Evolutionary conservation across 2,888 invertebrate genomes (phyloP).

Genomic region (Elysia crispata): DNA sequence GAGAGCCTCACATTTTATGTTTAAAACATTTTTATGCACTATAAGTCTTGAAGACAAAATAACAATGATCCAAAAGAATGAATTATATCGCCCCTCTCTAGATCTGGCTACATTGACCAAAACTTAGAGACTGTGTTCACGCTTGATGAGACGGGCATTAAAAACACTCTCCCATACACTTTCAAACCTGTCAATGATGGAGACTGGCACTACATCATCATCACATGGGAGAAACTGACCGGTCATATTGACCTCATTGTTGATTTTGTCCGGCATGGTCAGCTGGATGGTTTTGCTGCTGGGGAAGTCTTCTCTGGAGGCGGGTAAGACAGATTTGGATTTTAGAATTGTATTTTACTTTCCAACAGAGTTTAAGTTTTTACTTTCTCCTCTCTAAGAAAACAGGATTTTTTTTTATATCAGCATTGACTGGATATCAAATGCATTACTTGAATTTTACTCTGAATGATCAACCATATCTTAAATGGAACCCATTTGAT

Average conservation of each 20-base stretch:
- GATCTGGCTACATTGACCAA: constrained; percentile 19
- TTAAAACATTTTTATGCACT: neutral
- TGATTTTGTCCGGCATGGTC: constrained; percentile 39
- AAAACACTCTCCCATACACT: constrained; percentile 11
- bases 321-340: constrained; percentile 13
- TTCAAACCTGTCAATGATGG: constrained; percentile 49
- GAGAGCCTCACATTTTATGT: neutral
- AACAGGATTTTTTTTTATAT: too few relatives aligned
- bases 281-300: neutral
- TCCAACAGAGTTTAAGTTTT: too few relatives aligned
- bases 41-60: neutral
- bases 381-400: too few relatives aligned
- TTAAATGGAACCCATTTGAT: too few relatives aligned
- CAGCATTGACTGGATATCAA: too few relatives aligned
- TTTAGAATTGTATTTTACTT: too few relatives aligned
- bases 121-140: neutral
- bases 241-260: constrained; percentile 43
- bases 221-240: constrained; percentile 42
- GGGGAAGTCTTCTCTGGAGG: constrained; percentile 20
- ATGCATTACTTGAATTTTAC: too few relatives aligned
- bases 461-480: too few relatives aligned
- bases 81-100: neutral
- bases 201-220: constrained; percentile 42
- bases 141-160: constrained; percentile 35
- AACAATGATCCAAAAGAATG: neutral